phyloP scores from a whole-genome alignment of 2,888 invertebrate genomes.

The Tenthredo livida region DNA sequence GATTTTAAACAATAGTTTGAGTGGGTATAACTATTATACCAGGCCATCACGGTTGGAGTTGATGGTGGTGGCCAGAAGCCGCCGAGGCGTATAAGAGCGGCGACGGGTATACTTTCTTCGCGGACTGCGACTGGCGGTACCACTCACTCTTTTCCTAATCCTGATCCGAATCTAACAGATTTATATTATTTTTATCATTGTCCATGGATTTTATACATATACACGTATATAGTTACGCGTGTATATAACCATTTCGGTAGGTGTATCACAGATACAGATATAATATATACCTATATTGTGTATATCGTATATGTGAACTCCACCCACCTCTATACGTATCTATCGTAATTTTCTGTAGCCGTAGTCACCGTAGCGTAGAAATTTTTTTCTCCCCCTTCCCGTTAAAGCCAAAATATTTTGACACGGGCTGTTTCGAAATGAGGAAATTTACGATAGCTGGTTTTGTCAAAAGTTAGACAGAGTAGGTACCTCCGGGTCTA shows the following conservation, averaged over 20 bases:
- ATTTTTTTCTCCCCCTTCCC: background rate
- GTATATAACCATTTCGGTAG: background rate
- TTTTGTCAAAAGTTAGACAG: background rate
- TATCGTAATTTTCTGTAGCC: background rate
- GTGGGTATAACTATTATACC: background rate
- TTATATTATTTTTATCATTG: constrained; percentile 30
- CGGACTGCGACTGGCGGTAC: constrained; percentile 72
- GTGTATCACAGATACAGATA: too few relatives aligned
- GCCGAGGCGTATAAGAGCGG: constrained; percentile 40
- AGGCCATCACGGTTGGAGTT: background rate
- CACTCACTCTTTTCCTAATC: constrained; percentile 60
- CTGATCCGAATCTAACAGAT: constrained; percentile 33
- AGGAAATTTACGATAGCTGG: constrained; percentile 32
- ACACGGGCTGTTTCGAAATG: constrained; percentile 23
- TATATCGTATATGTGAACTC: background rate
- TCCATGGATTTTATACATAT: background rate
- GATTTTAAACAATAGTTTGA: constrained; percentile 26
- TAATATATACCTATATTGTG: too few relatives aligned
- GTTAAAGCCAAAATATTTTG: constrained; percentile 49
- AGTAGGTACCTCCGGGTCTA: background rate
- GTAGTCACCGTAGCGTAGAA: constrained; percentile 7
- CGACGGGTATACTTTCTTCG: constrained; percentile 68
- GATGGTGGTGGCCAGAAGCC: background rate
- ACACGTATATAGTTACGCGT: too few relatives aligned
- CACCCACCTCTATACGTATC: background rate